Conservation (phyloP, 2,113 vertebrate species). For the Nicator chloris region DNA sequence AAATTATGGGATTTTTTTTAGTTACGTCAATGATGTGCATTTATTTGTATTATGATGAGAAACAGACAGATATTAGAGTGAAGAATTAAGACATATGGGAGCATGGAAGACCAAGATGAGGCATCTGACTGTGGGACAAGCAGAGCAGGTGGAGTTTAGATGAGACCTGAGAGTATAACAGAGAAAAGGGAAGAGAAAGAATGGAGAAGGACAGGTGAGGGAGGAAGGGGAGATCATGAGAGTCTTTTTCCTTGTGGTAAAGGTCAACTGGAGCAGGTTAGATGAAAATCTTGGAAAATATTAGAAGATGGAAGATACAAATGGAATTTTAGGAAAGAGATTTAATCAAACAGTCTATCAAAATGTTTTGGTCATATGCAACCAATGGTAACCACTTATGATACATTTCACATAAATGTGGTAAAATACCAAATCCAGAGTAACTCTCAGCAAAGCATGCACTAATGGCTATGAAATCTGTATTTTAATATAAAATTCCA, state of each 20-base stretch:
- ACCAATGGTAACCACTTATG: background rate
- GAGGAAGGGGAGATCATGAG: background rate
- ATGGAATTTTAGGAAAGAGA: background rate
- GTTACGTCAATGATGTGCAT: background rate
- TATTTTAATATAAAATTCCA: background rate
- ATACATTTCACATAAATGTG: background rate
- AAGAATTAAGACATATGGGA: background rate
- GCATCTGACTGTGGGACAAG: background rate
- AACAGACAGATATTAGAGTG: background rate
- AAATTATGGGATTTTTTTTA: background rate
- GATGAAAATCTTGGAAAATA: background rate
- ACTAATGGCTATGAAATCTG: background rate
- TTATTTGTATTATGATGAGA: background rate
- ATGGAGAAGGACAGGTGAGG: background rate
- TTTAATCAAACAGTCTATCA: background rate
- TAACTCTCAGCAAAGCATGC: background rate
- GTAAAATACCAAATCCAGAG: background rate
- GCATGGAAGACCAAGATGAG: background rate
- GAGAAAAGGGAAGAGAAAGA: background rate
- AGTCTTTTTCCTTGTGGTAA: background rate
- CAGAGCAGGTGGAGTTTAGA: background rate
- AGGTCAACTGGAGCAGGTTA: background rate
- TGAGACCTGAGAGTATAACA: background rate
- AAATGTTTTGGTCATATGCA: background rate
- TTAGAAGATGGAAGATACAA: background rate